Evolutionary conservation across 2,113 vertebrate species (phyloP), one percentile per base, ranked within the genome.

Genomic region (Telmatochromis sp.): DNA sequence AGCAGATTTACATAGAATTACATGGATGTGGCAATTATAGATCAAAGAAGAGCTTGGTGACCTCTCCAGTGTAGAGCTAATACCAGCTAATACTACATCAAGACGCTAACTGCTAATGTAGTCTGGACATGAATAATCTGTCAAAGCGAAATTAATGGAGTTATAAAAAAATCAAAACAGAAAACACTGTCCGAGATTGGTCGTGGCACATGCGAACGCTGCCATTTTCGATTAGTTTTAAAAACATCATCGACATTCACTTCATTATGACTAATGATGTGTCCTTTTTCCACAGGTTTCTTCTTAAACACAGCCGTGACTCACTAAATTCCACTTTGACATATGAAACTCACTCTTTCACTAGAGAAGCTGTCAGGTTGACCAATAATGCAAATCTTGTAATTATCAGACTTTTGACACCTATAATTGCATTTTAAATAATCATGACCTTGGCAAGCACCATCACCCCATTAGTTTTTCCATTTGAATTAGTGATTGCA

Each of bases 61-160:
- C 83, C 57, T 37, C 49, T 86, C 2, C 5, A 19, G 10, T n/a
- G 55, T n/a, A 70, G 49, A 80, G 2, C 47, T 85, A 80, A 78
- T 45, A 81, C 42, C 63, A 83, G 47, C 13, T 86, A 80, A 91
- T 79, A 35, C 3, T 81, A 40, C 14, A 68, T 42, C 49, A 81
- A 57, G 31, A 3, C 9, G 21, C 42, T 88, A 87, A 91, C 60
- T 83, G 4, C 68, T 45, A 70, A 82, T 80, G 15, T 45, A 70
- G 63, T 7, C 47, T 47, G 19, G 37, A 31, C 23, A 68, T 80
- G 83, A 65, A 80, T 28, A 58, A 35, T 58, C 54, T 65, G 28
- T 65, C 8, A 51, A 17, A 6, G 37, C 8, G 14, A 49, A 86
- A 5, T n/a, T 13, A 28, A 85, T 11, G 42, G 15, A 57, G 21